A percentile compares a stretch with the other conserved stretches of the same genome.
phyloP scores from a whole-genome alignment of 2,113 vertebrate species.

The Rhabdornis inornatus region DNA sequence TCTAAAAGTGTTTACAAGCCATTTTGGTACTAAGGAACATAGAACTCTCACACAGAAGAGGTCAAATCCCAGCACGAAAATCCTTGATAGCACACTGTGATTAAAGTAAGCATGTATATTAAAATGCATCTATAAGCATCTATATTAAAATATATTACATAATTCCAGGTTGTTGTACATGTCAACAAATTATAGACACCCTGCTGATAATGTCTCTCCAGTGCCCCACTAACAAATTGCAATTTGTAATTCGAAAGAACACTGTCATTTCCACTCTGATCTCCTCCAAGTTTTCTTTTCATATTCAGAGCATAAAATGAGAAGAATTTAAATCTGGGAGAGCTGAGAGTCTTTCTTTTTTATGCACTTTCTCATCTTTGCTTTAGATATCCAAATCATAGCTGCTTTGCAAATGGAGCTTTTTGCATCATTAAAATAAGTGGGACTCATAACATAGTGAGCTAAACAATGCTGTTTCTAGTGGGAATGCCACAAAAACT shows the following conservation, averaged over 20 bases:
- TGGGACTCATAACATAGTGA: not conserved
- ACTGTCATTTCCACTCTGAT: not conserved
- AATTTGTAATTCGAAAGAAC: not conserved
- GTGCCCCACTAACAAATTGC: not conserved
- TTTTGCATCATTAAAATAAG: not conserved
- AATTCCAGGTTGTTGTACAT: not conserved
- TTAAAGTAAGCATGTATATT: slow-evolving; percentile 10
- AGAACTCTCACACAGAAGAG: not conserved
- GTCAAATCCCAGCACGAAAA: not conserved
- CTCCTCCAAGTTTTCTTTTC: not conserved
- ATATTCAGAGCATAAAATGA: not conserved
- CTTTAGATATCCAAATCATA: not conserved
- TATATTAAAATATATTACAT: slow-evolving; percentile 17
- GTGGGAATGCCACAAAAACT: not conserved
- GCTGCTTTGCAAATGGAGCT: not conserved
- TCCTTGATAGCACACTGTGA: not conserved
- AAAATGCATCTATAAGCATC: not conserved
- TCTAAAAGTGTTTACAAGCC: not conserved
- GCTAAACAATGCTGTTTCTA: not conserved
- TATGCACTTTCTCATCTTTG: not conserved
- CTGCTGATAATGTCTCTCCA: not conserved
- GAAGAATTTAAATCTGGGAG: not conserved
- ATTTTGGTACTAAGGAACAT: not conserved
- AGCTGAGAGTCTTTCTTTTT: not conserved
- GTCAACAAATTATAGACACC: slow-evolving; percentile 7